These are phyloP conservation scores for Sinhomidia bicolor DNA, from an alignment of 2,888 invertebrate genomes.

Conservation along the genomic window DNA sequence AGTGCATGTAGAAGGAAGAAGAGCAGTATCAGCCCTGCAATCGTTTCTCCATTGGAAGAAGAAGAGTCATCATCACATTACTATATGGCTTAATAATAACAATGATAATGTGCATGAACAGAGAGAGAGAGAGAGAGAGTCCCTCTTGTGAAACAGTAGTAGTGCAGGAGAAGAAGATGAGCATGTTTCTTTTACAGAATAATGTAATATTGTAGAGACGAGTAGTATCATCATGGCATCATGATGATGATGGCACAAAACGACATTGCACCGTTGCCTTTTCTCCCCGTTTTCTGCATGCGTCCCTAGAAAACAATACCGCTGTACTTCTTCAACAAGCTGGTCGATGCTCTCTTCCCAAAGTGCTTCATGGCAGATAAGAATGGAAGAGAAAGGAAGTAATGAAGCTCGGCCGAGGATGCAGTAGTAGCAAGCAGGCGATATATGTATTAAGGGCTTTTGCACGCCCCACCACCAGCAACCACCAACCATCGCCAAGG, in stretches of 20 bases:
- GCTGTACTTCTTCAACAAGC: not conserved
- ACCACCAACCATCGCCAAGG: not conserved
- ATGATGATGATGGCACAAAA: not conserved
- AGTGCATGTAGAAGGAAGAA: not conserved
- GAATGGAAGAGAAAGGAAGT: not conserved
- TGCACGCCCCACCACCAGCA: not conserved
- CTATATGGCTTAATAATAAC: not conserved
- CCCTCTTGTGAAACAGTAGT: not conserved
- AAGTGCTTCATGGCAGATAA: not conserved
- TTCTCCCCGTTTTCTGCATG: not conserved
- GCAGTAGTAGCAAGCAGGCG: not conserved
- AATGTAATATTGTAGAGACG: not conserved
- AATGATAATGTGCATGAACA: not conserved
- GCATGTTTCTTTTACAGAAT: not conserved
- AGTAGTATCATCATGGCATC: too few species aligned
- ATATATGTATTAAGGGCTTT: not conserved
- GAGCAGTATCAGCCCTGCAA: conserved; percentile 14
- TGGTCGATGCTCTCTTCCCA: conserved; percentile 1
- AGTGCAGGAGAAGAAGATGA: not conserved
- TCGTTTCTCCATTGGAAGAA: not conserved
- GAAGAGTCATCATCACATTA: not conserved
- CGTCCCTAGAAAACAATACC: not conserved
- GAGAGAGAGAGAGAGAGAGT: not conserved
- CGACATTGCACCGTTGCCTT: not conserved
- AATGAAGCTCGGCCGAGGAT: not conserved